Percentiles rank a stretch among this genome's conserved stretches.
Conservation (phyloP, 2,113 vertebrate genomes). For the Callocephalon fimbriatum region DNA sequence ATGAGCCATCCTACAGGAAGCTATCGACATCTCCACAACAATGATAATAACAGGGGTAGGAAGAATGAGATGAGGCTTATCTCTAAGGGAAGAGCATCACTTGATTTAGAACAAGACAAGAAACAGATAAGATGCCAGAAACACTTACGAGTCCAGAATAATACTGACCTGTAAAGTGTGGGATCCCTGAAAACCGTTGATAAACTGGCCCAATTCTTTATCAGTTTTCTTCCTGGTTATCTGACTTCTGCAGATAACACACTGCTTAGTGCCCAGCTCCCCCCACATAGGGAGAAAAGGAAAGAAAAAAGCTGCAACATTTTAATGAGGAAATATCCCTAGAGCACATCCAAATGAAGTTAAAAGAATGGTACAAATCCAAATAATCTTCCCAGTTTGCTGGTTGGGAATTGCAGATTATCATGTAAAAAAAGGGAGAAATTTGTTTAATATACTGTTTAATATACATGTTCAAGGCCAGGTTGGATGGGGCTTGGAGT, state of each 20-base stretch:
- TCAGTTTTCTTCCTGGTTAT: neutral
- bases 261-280: neutral
- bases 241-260: neutral
- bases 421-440: neutral
- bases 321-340: neutral
- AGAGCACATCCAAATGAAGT: neutral
- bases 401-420: neutral
- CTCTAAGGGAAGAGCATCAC: neutral
- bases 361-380: neutral
- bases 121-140: neutral
- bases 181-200: neutral
- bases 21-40: neutral
- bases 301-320: neutral
- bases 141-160: neutral
- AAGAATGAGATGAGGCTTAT: neutral
- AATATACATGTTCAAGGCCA: neutral
- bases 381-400: neutral
- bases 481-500: neutral
- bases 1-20: neutral
- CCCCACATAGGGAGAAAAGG: neutral
- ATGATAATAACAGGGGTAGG: neutral
- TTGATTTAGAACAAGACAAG: neutral
- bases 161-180: neutral
- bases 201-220: neutral
- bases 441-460: neutral